Conservation (phyloP, 2,888 invertebrate species). For the Buathra laborator region DNA sequence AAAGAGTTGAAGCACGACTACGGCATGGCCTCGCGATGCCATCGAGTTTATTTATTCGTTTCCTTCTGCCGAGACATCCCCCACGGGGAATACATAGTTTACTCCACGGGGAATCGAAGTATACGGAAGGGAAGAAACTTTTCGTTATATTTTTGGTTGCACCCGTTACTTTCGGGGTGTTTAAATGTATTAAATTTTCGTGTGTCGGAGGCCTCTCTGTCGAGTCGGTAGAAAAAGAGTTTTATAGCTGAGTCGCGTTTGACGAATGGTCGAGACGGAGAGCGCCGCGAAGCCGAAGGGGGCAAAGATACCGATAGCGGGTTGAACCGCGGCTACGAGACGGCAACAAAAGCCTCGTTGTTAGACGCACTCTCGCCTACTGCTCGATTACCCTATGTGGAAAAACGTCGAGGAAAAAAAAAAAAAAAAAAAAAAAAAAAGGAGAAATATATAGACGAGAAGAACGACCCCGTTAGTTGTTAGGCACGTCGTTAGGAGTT, state of each 20-base stretch:
- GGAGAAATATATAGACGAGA: constrained; percentile 2
- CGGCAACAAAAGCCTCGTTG: constrained; percentile 64
- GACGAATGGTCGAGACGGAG: constrained; percentile 36
- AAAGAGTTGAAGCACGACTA: constrained; percentile 45
- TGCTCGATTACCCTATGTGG: constrained; percentile 6
- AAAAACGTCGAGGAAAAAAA: constrained; percentile 16
- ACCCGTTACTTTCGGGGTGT: constrained; percentile 18
- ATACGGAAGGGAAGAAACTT: constrained; percentile 8
- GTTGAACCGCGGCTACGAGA: constrained; percentile 18
- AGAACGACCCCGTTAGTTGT: constrained; percentile 45
- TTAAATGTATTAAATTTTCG: background rate
- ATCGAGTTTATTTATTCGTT: constrained; percentile 63
- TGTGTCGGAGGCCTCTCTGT: background rate
- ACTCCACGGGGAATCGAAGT: constrained; percentile 33
- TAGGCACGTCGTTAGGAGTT: background rate
- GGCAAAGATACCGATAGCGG: constrained; percentile 60
- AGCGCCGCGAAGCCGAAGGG: constrained; percentile 30
- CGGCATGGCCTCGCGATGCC: background rate
- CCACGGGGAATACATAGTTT: constrained; percentile 16
- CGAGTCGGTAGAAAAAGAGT: background rate
- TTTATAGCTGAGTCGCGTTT: background rate
- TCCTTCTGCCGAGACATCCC: constrained; percentile 36
- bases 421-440: background rate
- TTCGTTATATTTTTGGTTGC: constrained; percentile 45
- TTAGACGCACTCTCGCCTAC: constrained; percentile 15